These are phyloP conservation scores for Dendroctonus valens DNA, from an alignment of 1,140 invertebrate species.

Conservation along the genomic window DNA sequence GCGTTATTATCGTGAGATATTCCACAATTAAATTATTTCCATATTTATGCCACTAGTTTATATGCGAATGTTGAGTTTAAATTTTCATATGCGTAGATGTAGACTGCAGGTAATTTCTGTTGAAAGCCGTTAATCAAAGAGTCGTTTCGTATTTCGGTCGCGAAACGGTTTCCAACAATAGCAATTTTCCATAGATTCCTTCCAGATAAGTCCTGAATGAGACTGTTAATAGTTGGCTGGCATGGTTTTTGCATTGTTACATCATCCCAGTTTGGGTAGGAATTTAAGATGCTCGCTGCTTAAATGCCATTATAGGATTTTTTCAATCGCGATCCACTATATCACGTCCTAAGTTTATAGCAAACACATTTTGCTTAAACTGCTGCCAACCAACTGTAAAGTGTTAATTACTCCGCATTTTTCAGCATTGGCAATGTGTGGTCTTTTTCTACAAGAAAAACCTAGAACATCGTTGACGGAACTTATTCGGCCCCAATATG, in stretches of 20 bases:
- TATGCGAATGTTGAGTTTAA: no score
- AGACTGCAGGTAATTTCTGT: no score
- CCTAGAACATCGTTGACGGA: slow-evolving; percentile 23
- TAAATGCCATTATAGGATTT: slow-evolving; percentile 17
- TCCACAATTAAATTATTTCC: no score
- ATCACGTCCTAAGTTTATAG: slow-evolving; percentile 20
- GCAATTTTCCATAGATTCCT: slow-evolving; percentile 5
- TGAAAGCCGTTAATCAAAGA: no score
- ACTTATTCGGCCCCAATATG: slow-evolving; percentile 23
- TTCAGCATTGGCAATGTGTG: slow-evolving; percentile 28
- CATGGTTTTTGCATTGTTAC: slow-evolving; percentile 14
- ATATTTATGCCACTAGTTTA: no score
- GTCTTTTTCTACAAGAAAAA: slow-evolving; percentile 29
- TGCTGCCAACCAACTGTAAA: slow-evolving; percentile 24
- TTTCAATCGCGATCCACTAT: slow-evolving; percentile 15
- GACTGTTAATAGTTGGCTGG: slow-evolving; percentile 10
- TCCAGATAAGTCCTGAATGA: slow-evolving; percentile 5
- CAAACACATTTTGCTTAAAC: slow-evolving; percentile 15
- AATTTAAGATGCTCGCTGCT: slow-evolving; percentile 14
- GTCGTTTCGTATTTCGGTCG: not conserved
- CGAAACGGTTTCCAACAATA: not conserved
- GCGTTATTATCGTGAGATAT: no score
- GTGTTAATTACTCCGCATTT: slow-evolving; percentile 31
- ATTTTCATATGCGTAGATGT: no score
- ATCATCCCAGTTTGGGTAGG: slow-evolving; percentile 15